phyloP scores from a whole-genome alignment of 2,113 vertebrate genomes.

The Geococcyx californianus region DNA sequence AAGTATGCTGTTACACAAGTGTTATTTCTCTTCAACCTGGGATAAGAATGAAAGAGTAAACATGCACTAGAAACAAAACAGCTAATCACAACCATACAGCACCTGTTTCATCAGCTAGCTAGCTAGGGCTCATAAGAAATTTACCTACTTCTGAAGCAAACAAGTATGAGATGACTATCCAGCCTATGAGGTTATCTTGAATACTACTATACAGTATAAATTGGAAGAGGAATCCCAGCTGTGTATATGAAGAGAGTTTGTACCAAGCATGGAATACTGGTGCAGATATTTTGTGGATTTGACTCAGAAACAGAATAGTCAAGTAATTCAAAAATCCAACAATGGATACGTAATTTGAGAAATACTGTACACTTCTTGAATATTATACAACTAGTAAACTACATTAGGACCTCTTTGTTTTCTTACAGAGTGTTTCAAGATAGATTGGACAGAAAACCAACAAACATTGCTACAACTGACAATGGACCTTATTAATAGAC shows the following conservation, averaged over 20 bases:
- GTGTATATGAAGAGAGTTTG: conserved; percentile 58
- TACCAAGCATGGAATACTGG: conserved; percentile 51
- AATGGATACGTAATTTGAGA: conserved; percentile 59
- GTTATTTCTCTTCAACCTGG: conserved; percentile 63
- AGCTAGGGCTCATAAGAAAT: conserved; percentile 66
- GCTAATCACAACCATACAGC: conserved; percentile 55
- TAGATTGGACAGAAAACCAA: conserved; percentile 43
- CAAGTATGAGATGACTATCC: conserved; percentile 75
- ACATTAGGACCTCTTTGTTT: conserved; percentile 49
- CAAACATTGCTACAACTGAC: conserved; percentile 36
- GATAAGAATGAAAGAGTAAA: conserved; percentile 68
- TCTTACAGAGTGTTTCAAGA: conserved; percentile 48
- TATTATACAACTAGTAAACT: conserved; percentile 59
- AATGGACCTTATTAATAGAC: conserved; percentile 11
- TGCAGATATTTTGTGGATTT: conserved; percentile 56
- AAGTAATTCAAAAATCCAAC: conserved; percentile 77
- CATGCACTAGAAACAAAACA: conserved; percentile 70
- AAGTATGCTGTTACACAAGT: conserved; percentile 64
- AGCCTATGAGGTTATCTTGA: conserved; percentile 62
- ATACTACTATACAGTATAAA: conserved; percentile 55
- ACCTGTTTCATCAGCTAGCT: conserved; percentile 59
- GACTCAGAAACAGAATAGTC: conserved; percentile 71
- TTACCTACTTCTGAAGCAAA: conserved; percentile 65
- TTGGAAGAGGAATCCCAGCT: conserved; percentile 71
- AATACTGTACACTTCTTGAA: conserved; percentile 66